Conservation (phyloP, 2,113 vertebrate genomes). For the Chlorodrepanis virens region DNA sequence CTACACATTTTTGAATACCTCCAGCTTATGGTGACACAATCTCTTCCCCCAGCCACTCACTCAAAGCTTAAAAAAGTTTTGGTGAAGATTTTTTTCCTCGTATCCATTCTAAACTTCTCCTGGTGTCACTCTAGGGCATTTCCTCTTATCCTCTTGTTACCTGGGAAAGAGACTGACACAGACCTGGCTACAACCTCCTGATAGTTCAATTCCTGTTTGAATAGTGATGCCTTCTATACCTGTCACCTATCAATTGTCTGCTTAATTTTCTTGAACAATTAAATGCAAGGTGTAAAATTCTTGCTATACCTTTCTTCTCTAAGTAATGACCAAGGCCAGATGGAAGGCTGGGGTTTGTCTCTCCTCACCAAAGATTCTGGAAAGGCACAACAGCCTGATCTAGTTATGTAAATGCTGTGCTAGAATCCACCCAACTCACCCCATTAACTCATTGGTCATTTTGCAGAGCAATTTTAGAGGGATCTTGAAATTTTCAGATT, state of each 20-base stretch:
- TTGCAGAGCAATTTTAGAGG: accelerated
- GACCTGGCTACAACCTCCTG: not conserved
- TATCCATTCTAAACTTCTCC: not conserved
- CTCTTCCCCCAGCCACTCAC: not conserved
- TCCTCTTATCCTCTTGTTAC: not conserved
- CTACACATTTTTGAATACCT: not conserved
- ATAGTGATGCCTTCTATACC: not conserved
- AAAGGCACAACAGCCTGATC: not conserved
- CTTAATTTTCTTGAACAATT: not conserved
- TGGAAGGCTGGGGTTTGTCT: not conserved
- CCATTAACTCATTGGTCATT: not conserved
- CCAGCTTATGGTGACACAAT: not conserved
- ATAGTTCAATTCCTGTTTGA: not conserved
- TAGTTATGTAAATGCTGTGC: not conserved
- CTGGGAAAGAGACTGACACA: not conserved
- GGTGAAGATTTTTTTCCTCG: not conserved
- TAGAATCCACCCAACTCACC: not conserved
- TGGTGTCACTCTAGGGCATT: not conserved
- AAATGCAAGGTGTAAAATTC: not conserved
- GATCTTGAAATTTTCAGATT: not conserved
- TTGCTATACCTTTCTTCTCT: not conserved
- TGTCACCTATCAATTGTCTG: not conserved
- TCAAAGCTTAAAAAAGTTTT: not conserved
- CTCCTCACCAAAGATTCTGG: not conserved
- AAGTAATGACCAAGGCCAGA: not conserved